phyloP scores from a whole-genome alignment of 2,113 vertebrate genomes.

The Hyperopisus bebe region DNA sequence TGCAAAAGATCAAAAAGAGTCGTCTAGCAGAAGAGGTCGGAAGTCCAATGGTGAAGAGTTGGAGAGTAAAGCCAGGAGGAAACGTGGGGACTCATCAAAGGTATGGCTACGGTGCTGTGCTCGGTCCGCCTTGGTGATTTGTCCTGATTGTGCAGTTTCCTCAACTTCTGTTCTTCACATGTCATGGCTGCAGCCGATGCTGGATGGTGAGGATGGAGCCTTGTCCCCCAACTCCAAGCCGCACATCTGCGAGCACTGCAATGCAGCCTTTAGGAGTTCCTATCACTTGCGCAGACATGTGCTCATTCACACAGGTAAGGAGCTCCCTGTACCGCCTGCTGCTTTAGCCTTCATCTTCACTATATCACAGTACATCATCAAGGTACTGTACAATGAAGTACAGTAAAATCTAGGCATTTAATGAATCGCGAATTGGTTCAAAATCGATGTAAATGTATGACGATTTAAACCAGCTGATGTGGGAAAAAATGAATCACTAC shows the following conservation, averaged over 20 bases:
- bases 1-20: slow-evolving; percentile 75
- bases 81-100: slow-evolving; percentile 71
- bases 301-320: slow-evolving; percentile 90
- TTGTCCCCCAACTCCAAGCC: slow-evolving; percentile 90
- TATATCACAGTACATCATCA: not conserved
- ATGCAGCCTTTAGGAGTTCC: slow-evolving; percentile 93
- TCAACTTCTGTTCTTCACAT: not conserved
- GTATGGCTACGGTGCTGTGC: slow-evolving; percentile 31
- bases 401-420: too few species aligned
- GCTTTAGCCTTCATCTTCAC: not conserved
- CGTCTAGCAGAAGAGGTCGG: slow-evolving; percentile 77
- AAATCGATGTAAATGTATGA: too few species aligned
- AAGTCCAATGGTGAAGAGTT: slow-evolving; percentile 86
- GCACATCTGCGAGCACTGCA: slow-evolving; percentile 97
- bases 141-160: not conserved
- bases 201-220: slow-evolving; percentile 75
- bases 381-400: too few species aligned
- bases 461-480: too few species aligned
- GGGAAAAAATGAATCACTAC: too few species aligned
- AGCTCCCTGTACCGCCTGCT: slow-evolving; percentile 1
- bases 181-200: slow-evolving; percentile 54
- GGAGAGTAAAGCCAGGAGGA: slow-evolving; percentile 88
- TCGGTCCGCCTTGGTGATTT: not conserved
- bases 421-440: too few species aligned
- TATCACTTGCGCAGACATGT: slow-evolving; percentile 96